Evolutionary conservation across 2,888 invertebrate genomes (phyloP), one percentile per base, ranked within the genome.

Genomic region (Balanococcus diminutus): DNA sequence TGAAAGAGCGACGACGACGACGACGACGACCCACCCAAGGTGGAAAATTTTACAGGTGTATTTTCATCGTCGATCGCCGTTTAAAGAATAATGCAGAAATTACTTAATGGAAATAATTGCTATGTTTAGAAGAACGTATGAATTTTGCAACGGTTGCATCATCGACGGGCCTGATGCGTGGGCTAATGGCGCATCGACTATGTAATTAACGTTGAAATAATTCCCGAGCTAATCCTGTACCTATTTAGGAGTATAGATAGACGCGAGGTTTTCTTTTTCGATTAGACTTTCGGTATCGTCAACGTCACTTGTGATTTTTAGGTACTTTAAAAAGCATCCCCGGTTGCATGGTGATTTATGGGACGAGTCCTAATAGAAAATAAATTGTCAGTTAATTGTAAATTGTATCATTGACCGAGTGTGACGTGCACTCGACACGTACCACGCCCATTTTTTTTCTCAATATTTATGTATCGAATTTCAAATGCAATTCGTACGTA

Each of bases 51-150:
- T 19, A 8, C 51, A n/a, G 8, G 19, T 51, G 19, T 67, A 67
- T 67, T 67, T 67, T 67, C 28, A 67, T n/a, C 19, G 5, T 19
- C 51, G 36, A 8, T 51, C 19, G 51, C 51, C 19, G 19, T 51
- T 51, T 51, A 51, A n/a, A 51, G 14, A 42, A 42, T 56, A 56
- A 56, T 19, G 31, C 31, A n/a, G 39, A 42, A 42, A 81, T 42
- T 42, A 42, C 39, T 81, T 79, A 42, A 81, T 42, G 42, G 81
- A 81, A 81, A 81, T 81, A 81, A 81, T 81, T 42, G 42, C 22
- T 36, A 79, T 25, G 81, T 81, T 81, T 81, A 25, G 42, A 25
- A 42, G 32, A 81, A 81, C n/a, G n/a, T n/a, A n/a, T 81, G 25
- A 42, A 81, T 81, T 81, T 81, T 81, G 81, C 81, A 25, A 42